A percentile compares a stretch with the other conserved stretches of the same genome.
Evolutionary conservation across 2,797 vertebrate species (phyloP).

Genomic region (Manis javanica): DNA sequence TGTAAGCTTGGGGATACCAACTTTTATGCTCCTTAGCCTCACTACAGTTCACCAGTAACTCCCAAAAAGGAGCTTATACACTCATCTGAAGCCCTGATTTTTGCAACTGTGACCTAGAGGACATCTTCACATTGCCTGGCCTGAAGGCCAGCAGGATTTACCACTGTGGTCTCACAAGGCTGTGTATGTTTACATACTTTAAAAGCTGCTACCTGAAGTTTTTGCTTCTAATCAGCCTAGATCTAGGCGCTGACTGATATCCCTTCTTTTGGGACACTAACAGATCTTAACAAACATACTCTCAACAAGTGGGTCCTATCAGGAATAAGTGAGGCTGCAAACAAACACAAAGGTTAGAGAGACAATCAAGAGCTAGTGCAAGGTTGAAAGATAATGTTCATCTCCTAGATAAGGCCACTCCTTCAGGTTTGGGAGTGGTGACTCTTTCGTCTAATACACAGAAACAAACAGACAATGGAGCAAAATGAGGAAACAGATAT

Average conservation of each 20-base stretch:
- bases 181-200: not conserved
- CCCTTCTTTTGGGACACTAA: not conserved
- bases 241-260: not conserved
- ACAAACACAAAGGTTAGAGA: not conserved
- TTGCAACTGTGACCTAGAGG: too few relatives aligned
- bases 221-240: not conserved
- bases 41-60: not conserved
- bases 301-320: not conserved
- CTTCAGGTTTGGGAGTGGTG: not conserved
- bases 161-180: not conserved
- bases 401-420: not conserved
- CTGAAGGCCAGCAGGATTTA: not conserved
- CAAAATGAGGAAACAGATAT: not conserved
- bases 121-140: not conserved
- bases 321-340: not conserved
- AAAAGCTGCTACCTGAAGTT: not conserved
- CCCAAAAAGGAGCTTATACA: not conserved
- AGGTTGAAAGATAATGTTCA: not conserved
- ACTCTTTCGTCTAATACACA: not conserved
- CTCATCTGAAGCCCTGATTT: too few relatives aligned
- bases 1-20: not conserved
- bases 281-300: not conserved
- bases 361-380: not conserved
- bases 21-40: too few relatives aligned
- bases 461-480: not conserved